Evolutionary conservation across 37 sponge, comb jelly and placozoan genomes (phyloP), one percentile per base, ranked within the genome.

Genomic region (Ephydatia muelleri): DNA sequence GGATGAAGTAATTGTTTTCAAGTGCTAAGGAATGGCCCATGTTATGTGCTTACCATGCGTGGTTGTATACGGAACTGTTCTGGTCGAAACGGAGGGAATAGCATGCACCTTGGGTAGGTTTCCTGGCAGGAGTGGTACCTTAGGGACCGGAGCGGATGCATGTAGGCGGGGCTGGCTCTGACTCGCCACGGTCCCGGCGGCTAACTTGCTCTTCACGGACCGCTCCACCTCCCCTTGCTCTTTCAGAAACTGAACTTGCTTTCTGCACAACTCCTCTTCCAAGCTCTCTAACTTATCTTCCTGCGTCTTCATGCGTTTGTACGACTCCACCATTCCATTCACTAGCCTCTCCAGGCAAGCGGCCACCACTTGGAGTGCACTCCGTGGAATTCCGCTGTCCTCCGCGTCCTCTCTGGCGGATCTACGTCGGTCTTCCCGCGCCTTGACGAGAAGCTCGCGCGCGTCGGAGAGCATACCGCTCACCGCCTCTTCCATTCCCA

Each of bases 191-290:
- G 47, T 4, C 47, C 47, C 47, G 4, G 6, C 47, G 13, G n/a
- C 49, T 40, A 9, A 19, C 0, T 74, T 65, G 5, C 31, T n/a
- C n/a, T n/a, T n/a, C 26, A 76, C 23, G 25, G 68, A 34, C 27
- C 68, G 76, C 36, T 75, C 66, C 27, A 75, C n/a, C 2, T 65
- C 76, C 25, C 35, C 34, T 8, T 84, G 84, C 21, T 84, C 84
- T 64, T 66, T 76, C 38, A 73, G 27, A 66, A 84, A 84, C 5
- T 67, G 37, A 11, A 66, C 28, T 30, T 84, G 84, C 38, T 66
- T 75, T n/a, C 67, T 72, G n/a, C 76, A 67, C 27, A 84, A 43
- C 2, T 73, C 71, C 29, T 25, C 69, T 25, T 65, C 84, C 23
- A 68, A 67, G n/a, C n/a, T 25, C 39, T 84, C 66, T 14, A 84